Conservation (phyloP, 2,113 vertebrate genomes). For the Oreochromis tanganicae region DNA sequence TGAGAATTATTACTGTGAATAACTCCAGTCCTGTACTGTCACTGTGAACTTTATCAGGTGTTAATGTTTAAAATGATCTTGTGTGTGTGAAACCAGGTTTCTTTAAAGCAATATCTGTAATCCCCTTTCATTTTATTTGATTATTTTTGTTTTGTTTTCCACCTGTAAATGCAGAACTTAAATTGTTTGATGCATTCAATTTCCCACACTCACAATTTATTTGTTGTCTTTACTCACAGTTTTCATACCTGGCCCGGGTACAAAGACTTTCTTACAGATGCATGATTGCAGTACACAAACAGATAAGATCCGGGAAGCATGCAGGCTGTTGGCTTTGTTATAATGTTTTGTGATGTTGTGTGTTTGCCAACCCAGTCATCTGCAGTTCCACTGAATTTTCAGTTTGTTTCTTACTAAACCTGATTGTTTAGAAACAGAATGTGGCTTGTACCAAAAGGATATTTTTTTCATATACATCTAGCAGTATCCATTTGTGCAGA, state of each 20-base stretch:
- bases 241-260: neutral
- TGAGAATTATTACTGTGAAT: neutral
- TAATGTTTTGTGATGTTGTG: neutral
- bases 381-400: neutral
- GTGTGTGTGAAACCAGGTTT: neutral
- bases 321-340: neutral
- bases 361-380: neutral
- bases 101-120: neutral
- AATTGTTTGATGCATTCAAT: neutral
- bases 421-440: neutral
- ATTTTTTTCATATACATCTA: neutral
- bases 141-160: neutral
- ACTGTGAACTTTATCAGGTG: neutral
- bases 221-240: neutral
- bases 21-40: neutral
- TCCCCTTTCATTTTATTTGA: neutral
- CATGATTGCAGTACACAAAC: neutral
- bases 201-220: neutral
- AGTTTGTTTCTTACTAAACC: neutral
- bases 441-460: neutral
- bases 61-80: neutral
- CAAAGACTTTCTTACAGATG: neutral
- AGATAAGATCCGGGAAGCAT: neutral
- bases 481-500: neutral
- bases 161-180: neutral